Conservation (phyloP, 1,140 invertebrate genomes). For the Pristionchus pacificus region DNA sequence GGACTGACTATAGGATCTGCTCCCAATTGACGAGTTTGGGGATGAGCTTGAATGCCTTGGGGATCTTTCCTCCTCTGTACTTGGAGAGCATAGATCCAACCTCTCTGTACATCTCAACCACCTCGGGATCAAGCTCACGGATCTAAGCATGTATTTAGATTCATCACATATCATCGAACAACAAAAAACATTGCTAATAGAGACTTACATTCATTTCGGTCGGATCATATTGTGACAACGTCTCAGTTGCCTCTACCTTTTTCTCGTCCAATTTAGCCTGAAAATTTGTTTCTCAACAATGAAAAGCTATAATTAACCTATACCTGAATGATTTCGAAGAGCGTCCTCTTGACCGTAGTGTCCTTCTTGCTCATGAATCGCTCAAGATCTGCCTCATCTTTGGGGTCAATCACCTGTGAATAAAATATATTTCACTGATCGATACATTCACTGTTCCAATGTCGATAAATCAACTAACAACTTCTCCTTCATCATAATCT, state of each 20-base stretch:
- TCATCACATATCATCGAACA: no score
- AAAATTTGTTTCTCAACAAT: neutral
- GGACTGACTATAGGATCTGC: constrained; percentile 60
- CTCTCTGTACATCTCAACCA: constrained; percentile 78
- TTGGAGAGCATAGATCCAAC: constrained; percentile 78
- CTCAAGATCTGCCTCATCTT: constrained; percentile 42
- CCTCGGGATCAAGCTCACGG: constrained; percentile 67
- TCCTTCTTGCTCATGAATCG: constrained; percentile 36
- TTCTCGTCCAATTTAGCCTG: constrained; percentile 42
- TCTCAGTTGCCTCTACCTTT: constrained; percentile 29
- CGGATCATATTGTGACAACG: constrained; percentile 23
- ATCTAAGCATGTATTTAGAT: constrained; percentile 7
- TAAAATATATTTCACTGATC: constrained; percentile 5
- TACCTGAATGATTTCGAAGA: constrained; percentile 43
- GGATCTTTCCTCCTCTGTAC: constrained; percentile 90
- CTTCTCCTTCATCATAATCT: constrained; percentile 29
- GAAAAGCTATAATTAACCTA: neutral
- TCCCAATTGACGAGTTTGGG: constrained; percentile 92
- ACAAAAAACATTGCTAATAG: neutral
- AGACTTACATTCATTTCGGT: constrained; percentile 24
- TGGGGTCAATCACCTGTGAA: constrained; percentile 35
- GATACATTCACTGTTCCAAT: neutral
- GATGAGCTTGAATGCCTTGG: constrained; percentile 95
- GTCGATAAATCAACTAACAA: constrained; percentile 17
- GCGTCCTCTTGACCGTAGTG: constrained; percentile 25